These are phyloP conservation scores for Ceramica pisi DNA, from an alignment of 2,888 invertebrate genomes.

Conservation along the genomic window DNA sequence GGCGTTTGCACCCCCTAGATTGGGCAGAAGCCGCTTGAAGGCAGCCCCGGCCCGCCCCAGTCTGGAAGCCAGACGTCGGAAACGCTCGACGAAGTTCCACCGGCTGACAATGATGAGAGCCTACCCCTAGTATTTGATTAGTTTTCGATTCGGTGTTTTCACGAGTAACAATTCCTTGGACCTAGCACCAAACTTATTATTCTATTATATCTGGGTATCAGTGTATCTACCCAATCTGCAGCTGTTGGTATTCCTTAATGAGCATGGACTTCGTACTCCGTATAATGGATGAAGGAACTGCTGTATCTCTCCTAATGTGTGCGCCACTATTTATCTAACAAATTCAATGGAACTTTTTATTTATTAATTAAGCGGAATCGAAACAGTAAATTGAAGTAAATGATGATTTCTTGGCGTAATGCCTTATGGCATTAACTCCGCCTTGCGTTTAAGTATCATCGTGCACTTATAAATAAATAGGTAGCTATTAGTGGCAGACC, in stretches of 20 bases:
- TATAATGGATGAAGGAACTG: slow-evolving; percentile 9
- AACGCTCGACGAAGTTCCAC: too few relatives aligned
- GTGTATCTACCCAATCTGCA: slow-evolving; percentile 11
- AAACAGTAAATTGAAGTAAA: slow-evolving; percentile 20
- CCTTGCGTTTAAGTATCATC: not conserved
- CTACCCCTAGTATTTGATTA: not conserved
- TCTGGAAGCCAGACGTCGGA: too few relatives aligned
- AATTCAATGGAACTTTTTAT: not conserved
- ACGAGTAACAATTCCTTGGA: not conserved
- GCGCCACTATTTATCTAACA: slow-evolving; percentile 7
- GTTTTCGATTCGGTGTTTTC: not conserved
- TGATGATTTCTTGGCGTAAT: slow-evolving; percentile 13
- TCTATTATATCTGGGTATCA: slow-evolving; percentile 1
- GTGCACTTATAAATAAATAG: slow-evolving; percentile 7
- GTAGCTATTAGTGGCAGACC: not conserved
- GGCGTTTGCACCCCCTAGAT: too few relatives aligned
- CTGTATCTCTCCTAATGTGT: not conserved
- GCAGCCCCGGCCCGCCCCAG: too few relatives aligned
- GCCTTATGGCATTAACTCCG: not conserved
- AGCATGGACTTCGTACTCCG: not conserved
- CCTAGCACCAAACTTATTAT: not conserved
- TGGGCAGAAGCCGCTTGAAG: too few relatives aligned
- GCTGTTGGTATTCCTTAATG: not conserved
- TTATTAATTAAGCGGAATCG: not conserved
- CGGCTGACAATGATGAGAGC: too few relatives aligned